Percentiles rank a stretch among this genome's conserved stretches.
Conservation (phyloP, 2,888 invertebrate species). For the Sericinus montela region DNA sequence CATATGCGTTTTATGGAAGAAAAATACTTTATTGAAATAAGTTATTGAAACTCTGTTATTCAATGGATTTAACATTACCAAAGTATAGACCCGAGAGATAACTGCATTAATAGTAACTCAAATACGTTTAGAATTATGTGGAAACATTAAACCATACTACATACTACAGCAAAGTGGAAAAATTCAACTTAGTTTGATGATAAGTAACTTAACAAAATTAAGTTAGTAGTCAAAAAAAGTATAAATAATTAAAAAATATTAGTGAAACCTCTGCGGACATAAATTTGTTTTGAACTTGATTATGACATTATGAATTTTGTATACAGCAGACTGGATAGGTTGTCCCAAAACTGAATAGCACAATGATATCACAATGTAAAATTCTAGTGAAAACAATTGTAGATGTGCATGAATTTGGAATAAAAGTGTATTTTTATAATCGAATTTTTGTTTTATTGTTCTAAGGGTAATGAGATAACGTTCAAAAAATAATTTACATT, state of each 20-base stretch:
- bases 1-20: no score
- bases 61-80: no score
- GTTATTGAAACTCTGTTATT: no score
- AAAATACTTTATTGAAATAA: no score
- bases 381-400: conserved; percentile 60
- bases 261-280: background rate
- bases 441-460: conserved; percentile 36
- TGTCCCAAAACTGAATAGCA: conserved; percentile 48
- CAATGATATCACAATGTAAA: conserved; percentile 61
- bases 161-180: no score
- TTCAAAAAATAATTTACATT: no score
- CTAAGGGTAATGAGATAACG: no score
- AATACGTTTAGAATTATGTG: no score
- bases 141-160: no score
- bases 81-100: no score
- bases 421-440: conserved; percentile 70
- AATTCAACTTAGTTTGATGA: background rate
- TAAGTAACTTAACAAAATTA: conserved; percentile 8
- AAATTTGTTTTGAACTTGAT: conserved; percentile 1
- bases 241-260: background rate
- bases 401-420: conserved; percentile 75
- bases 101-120: no score
- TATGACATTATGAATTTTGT: conserved; percentile 21
- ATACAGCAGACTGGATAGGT: conserved; percentile 43
- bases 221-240: no score